These are phyloP conservation scores for Rotaria magnacalcarata DNA, from an alignment of 2,888 invertebrate genomes.

Conservation along the genomic window DNA sequence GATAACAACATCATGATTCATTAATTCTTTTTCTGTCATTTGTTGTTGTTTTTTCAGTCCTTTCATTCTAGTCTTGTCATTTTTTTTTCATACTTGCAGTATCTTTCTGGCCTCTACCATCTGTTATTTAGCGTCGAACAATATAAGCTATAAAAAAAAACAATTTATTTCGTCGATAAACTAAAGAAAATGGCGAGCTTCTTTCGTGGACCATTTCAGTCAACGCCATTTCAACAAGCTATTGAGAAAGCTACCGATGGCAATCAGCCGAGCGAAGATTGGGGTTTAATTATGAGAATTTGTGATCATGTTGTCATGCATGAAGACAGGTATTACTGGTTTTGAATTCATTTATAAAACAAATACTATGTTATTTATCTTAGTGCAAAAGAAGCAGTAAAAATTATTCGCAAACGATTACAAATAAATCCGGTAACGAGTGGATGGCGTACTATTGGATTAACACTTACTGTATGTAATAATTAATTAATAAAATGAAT, in stretches of 20 bases:
- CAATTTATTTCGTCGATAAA: not conserved
- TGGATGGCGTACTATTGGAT: not conserved
- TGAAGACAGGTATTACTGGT: not conserved
- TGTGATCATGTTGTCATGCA: not conserved
- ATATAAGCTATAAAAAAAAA: too few species aligned
- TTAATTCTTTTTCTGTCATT: not conserved
- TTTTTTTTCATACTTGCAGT: not conserved
- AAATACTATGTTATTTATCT: too few species aligned
- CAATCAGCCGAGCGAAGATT: not conserved
- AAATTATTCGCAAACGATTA: constrained; percentile 25
- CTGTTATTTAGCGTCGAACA: too few species aligned
- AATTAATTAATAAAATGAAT: too few species aligned
- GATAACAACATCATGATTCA: not conserved
- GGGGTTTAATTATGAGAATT: constrained; percentile 20
- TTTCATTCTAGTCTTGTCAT: not conserved
- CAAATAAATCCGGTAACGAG: not conserved
- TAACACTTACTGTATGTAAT: not conserved
- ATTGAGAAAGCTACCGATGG: constrained; percentile 4
- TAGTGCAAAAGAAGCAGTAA: constrained; percentile 29
- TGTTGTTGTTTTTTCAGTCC: not conserved
- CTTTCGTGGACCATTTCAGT: not conserved
- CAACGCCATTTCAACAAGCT: not conserved
- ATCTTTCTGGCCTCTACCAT: not conserved
- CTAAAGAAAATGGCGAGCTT: not conserved
- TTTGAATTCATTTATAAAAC: not conserved